Evolutionary conservation across 2,113 vertebrate species (phyloP).

Genomic region (Chaenocephalus aceratus): DNA sequence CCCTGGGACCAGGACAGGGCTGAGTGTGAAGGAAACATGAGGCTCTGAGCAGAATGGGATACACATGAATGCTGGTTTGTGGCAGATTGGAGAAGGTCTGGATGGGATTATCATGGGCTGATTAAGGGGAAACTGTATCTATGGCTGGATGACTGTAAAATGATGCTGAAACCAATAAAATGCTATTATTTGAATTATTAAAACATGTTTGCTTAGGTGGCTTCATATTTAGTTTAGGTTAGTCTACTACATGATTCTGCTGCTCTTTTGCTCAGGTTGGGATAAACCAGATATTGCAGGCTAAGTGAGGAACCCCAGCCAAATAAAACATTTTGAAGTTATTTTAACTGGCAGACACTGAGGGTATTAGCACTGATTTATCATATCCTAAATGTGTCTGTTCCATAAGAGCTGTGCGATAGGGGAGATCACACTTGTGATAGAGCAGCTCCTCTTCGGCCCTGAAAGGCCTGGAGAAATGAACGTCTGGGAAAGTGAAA

Average conservation of each 20-base stretch:
- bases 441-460: slow-evolving; percentile 15
- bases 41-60: slow-evolving; percentile 57
- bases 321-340: slow-evolving; percentile 56
- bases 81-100: slow-evolving; percentile 58
- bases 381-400: slow-evolving; percentile 50
- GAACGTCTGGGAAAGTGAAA: slow-evolving; percentile 35
- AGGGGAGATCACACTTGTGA: slow-evolving; percentile 43
- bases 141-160: slow-evolving; percentile 23
- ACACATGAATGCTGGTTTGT: slow-evolving; percentile 38
- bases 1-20: slow-evolving; percentile 60
- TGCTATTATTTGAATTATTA: not conserved
- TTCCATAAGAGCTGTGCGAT: slow-evolving; percentile 50
- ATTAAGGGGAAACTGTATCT: slow-evolving; percentile 56
- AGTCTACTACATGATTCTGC: slow-evolving; percentile 27
- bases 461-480: slow-evolving; percentile 32
- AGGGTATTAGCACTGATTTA: slow-evolving; percentile 63
- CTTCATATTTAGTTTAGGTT: slow-evolving; percentile 47
- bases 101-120: slow-evolving; percentile 68
- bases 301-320: slow-evolving; percentile 34
- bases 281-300: slow-evolving; percentile 43
- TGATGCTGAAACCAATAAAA: slow-evolving; percentile 35
- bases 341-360: slow-evolving; percentile 59
- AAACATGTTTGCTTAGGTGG: slow-evolving; percentile 7
- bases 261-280: slow-evolving; percentile 10
- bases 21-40: slow-evolving; percentile 51